Base-by-base conservation (phyloP, 2,797 vertebrate species). In the Cuculus canorus region DNA sequence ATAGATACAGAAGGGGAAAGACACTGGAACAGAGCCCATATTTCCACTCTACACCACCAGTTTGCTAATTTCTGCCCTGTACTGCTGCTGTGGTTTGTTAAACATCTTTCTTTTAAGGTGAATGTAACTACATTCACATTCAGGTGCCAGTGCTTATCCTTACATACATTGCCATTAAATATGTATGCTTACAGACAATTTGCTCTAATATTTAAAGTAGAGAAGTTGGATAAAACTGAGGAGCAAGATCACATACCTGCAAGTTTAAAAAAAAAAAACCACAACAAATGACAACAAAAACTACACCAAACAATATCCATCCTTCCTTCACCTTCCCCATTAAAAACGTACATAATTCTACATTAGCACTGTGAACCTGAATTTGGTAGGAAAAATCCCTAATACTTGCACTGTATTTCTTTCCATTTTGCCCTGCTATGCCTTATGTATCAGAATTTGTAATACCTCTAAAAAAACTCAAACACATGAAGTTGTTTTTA, bases 271-370 rank as follows among this genome's bases (percentile, higher is more conserved):
- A 56, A 23, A 25, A 54, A 54, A 18, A 25, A 27, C 25, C 24
- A 22, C 7, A 28, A 17, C 11, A 14, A 53, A 61, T 10, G 7
- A 37, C 19, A 48, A 48, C 43, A 27, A 22, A 28, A 27, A 39
- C 27, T 25, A 16, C 25, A 1, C 5, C 22, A 30, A 37, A 13
- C 17, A 57, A 45, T n/a, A 13, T 13, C 1, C 4, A 53, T 1
- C 11, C 3, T 63, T 71, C 30, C 11, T 63, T 61, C 3, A 37
- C 9, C 11, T 73, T 33, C 19, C 77, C 22, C 22, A 52, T 52
- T 59, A 50, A 87, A 69, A 73, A 2, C 4, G 57, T 56, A 0
- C 19, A 33, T 64, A 45, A 81, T 41, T 88, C 21, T 23, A 47
- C 2, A 14, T 41, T 66, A 80, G n/a, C 13, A 32, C 11, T 4